These are phyloP conservation scores for Falco berigora DNA, from an alignment of 2,797 vertebrate genomes.

Conservation along the genomic window DNA sequence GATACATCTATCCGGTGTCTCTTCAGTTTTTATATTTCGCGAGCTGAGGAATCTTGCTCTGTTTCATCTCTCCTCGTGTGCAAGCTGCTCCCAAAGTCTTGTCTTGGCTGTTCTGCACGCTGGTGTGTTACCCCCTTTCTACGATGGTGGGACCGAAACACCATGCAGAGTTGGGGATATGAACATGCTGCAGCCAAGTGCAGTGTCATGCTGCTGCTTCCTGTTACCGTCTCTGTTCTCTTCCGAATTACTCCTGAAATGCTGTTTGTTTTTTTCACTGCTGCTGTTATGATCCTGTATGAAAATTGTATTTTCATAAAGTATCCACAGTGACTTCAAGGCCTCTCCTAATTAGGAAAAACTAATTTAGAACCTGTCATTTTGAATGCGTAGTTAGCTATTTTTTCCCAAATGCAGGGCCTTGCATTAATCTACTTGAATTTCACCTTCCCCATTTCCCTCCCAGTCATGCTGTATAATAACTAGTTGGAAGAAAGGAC, in stretches of 20 bases:
- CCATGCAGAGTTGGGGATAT: accelerated
- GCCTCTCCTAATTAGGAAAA: background rate
- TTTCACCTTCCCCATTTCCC: background rate
- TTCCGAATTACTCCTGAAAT: background rate
- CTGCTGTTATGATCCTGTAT: background rate
- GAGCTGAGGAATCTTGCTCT: background rate
- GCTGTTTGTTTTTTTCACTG: background rate
- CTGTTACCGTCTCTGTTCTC: background rate
- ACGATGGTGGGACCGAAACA: background rate
- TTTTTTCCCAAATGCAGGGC: background rate
- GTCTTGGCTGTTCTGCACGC: accelerated
- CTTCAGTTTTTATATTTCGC: background rate
- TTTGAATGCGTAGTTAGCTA: background rate
- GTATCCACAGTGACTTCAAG: background rate
- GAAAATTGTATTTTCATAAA: background rate
- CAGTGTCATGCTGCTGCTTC: background rate
- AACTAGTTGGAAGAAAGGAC: background rate
- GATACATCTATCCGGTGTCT: background rate
- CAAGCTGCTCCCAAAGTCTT: background rate
- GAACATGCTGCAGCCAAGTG: accelerated
- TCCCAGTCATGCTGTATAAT: background rate
- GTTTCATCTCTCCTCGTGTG: background rate
- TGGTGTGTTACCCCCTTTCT: background rate
- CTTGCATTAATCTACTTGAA: background rate
- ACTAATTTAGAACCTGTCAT: background rate